Evolutionary conservation across 2,797 vertebrate genomes (phyloP), one percentile per base, ranked within the genome.

Genomic region (Avahi laniger): DNA sequence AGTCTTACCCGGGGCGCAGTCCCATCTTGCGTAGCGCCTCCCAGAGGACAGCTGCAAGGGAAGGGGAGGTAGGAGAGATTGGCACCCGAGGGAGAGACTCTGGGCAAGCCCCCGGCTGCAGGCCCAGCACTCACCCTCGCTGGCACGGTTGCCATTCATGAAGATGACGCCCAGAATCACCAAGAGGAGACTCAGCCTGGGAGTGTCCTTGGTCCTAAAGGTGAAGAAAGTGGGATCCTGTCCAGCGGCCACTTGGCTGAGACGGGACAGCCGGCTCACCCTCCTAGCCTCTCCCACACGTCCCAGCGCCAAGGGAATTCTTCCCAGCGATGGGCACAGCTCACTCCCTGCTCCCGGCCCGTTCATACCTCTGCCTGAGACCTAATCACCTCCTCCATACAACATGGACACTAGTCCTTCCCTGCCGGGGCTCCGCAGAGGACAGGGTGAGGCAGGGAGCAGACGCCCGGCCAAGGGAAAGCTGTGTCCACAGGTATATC

Each of bases 61-160:
- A 78, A 95, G 84, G 90, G 9, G 72, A 70, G 86, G 81, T 14
- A 30, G 33, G 41, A 92, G 72, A 63, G 50, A 43, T 94, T 26
- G 84, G 82, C 82, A 90, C 69, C 28, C 2, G 10, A 57, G 70
- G 79, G 46, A 7, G 84, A 63, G 35, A 50, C 35, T 6, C 38
- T 5, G 61, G 63, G 24, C 63, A 35, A 14, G 24, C 38, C 87
- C 63, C 78, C 65, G 65, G 70, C 65, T 17, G 43, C 52, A 59
- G 87, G 43, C 20, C 54, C 80, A 59, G 54, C 59, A 92, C 94
- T 97, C 94, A 97, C 96, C 95, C 90, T 97, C 99, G 94, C 99
- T 99, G 61, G 98, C 98, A 0, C 96, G 97, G 2, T 99, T 99
- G 90, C 99, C 99, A 35, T 99, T 99, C 99, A 99, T 99, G 97